phyloP scores from a whole-genome alignment of 1,140 invertebrate species.

The Dreissena polymorpha region DNA sequence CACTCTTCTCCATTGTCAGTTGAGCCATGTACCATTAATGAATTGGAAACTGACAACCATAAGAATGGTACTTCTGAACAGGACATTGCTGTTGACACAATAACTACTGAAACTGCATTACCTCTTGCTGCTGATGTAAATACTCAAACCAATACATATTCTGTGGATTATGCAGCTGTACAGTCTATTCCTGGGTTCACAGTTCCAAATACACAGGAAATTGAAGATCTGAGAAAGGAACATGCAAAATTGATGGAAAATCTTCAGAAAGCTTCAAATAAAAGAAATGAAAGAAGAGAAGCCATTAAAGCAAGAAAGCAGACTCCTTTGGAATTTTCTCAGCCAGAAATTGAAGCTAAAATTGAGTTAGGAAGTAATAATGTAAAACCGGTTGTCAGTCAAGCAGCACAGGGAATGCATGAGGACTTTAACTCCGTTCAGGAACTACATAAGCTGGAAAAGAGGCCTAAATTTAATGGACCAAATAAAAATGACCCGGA shows the following conservation, averaged over 20 bases:
- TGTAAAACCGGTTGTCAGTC: background rate
- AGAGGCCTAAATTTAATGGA: background rate
- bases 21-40: no score
- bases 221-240: constrained; percentile 45
- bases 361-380: background rate
- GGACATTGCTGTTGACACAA: no score
- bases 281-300: constrained; percentile 46
- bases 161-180: no score
- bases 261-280: constrained; percentile 44
- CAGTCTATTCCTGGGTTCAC: constrained; percentile 31
- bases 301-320: constrained; percentile 36
- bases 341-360: background rate
- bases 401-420: background rate
- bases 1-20: background rate
- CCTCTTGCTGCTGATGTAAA: no score
- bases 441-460: background rate
- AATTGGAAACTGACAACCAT: no score
- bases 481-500: constrained; percentile 39
- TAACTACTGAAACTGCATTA: no score
- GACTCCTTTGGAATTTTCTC: background rate
- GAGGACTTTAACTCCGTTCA: background rate
- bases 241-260: constrained; percentile 53
- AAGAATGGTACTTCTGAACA: no score
- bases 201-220: constrained; percentile 43
- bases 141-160: background rate